phyloP scores from a whole-genome alignment of 2,888 invertebrate species.

The Hemicrepidius hirtus region DNA sequence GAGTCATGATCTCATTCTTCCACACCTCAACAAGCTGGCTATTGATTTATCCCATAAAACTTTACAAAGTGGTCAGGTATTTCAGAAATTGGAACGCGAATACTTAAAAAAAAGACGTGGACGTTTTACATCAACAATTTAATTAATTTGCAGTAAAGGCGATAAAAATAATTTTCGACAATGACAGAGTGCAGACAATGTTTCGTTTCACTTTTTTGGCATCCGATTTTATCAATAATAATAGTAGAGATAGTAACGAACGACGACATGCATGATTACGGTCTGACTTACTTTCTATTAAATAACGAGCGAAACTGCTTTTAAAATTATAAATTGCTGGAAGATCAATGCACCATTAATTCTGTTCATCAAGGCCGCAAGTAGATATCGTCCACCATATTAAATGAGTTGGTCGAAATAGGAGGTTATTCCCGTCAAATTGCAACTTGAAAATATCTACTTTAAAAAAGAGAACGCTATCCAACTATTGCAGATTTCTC shows the following conservation, averaged over 20 bases:
- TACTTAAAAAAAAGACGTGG: too few relatives aligned
- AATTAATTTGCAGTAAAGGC: not conserved
- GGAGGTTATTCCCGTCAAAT: too few relatives aligned
- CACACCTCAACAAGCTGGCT: conserved; percentile 20
- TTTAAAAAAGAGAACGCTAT: too few relatives aligned
- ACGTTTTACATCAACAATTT: conserved; percentile 4
- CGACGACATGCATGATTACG: not conserved
- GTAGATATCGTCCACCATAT: conserved; percentile 35
- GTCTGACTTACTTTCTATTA: conserved; percentile 30
- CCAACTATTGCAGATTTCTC: too few relatives aligned
- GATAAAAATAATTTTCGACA: conserved; percentile 7
- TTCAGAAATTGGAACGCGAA: not conserved
- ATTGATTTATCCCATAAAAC: conserved; percentile 19
- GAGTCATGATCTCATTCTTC: conserved; percentile 13
- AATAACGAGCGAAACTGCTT: conserved; percentile 6
- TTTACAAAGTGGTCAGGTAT: not conserved
- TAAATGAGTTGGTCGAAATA: too few relatives aligned
- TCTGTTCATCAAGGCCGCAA: conserved; percentile 41
- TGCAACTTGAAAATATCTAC: too few relatives aligned
- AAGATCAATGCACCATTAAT: conserved; percentile 42
- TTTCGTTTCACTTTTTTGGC: conserved; percentile 13
- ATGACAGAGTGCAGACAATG: conserved; percentile 7
- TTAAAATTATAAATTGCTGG: conserved; percentile 26
- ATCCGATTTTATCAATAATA: not conserved
- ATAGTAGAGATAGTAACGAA: not conserved